phyloP scores from a whole-genome alignment of 2,888 invertebrate species.

The Dryococelus australis region DNA sequence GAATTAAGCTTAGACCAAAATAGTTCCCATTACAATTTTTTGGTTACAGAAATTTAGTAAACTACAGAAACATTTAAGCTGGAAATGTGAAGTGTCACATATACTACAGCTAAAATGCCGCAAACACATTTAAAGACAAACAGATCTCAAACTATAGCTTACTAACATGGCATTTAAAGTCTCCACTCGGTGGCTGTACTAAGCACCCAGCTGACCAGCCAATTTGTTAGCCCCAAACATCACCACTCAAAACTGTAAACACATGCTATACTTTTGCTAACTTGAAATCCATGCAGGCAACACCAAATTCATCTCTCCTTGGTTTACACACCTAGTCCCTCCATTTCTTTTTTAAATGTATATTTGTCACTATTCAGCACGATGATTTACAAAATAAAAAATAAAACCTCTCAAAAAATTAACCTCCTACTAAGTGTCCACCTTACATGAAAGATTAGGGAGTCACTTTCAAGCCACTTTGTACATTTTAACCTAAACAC shows the following conservation, averaged over 20 bases:
- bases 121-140: neutral
- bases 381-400: neutral
- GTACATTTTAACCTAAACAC: constrained; percentile 1
- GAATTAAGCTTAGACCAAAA: too few relatives aligned
- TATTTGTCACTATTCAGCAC: neutral
- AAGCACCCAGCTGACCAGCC: neutral
- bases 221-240: constrained; percentile 17
- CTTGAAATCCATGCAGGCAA: neutral
- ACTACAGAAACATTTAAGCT: neutral
- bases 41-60: neutral
- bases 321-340: constrained; percentile 44
- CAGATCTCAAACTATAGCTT: neutral
- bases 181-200: neutral
- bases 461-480: neutral
- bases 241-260: constrained; percentile 19
- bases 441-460: neutral
- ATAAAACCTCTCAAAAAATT: constrained; percentile 13
- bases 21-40: too few relatives aligned
- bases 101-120: neutral
- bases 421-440: neutral
- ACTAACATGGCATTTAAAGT: constrained; percentile 7
- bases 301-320: constrained; percentile 8
- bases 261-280: constrained; percentile 27
- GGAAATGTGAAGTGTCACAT: neutral
- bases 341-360: constrained; percentile 40